phyloP scores from a whole-genome alignment of 2,113 vertebrate species.

The Onychostoma macrolepis region DNA sequence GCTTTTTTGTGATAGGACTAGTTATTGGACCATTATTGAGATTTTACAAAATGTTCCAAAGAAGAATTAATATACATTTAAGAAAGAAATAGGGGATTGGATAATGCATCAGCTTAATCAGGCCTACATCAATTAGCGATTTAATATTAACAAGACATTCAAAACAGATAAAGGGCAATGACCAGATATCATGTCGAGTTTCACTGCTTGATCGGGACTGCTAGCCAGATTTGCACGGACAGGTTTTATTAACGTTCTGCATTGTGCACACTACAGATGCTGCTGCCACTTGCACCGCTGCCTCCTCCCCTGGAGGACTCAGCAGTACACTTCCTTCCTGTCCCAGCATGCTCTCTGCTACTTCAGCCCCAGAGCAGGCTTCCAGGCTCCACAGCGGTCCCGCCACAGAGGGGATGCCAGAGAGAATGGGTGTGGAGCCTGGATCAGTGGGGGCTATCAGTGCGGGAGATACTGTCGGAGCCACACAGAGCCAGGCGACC shows the following conservation, averaged over 20 bases:
- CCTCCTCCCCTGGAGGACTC: constrained; percentile 92
- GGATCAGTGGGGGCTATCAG: constrained; percentile 53
- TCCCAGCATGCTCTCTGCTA: constrained; percentile 88
- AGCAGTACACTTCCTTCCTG: constrained; percentile 90
- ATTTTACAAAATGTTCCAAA: neutral
- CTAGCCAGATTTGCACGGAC: constrained; percentile 87
- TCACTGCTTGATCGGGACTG: constrained; percentile 92
- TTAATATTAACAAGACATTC: constrained; percentile 65
- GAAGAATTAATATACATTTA: neutral
- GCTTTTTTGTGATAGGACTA: constrained; percentile 40
- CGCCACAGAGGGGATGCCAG: constrained; percentile 81
- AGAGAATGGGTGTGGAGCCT: constrained; percentile 74
- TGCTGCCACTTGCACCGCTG: constrained; percentile 91
- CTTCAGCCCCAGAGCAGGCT: constrained; percentile 91
- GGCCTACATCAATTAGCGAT: constrained; percentile 58
- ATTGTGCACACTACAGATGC: constrained; percentile 96
- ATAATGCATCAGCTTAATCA: neutral
- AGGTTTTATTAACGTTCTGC: constrained; percentile 82
- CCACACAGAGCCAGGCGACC: constrained; percentile 84
- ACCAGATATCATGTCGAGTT: constrained; percentile 74
- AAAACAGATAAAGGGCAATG: constrained; percentile 70
- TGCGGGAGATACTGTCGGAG: constrained; percentile 59
- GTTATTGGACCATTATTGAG: constrained; percentile 27
- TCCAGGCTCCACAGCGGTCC: constrained; percentile 89
- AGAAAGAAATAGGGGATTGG: neutral